Percentiles rank a stretch among this genome's conserved stretches.
These are phyloP conservation scores for Lycodopsis pacificus DNA, from an alignment of 2,797 vertebrate species.

Conservation along the genomic window DNA sequence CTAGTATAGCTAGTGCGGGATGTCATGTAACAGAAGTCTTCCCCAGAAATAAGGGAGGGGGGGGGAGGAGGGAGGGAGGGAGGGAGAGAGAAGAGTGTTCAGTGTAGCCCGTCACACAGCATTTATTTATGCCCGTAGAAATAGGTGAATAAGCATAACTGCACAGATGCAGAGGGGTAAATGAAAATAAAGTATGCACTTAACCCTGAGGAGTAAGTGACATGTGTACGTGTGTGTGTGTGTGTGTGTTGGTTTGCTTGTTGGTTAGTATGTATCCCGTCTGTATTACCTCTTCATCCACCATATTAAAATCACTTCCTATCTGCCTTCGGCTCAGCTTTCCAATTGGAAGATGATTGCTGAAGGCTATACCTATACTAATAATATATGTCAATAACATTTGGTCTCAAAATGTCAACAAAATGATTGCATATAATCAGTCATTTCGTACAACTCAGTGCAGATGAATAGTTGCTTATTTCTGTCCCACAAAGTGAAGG, in stretches of 20 bases:
- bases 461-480: background rate
- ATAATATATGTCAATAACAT: background rate
- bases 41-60: background rate
- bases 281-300: background rate
- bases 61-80: background rate
- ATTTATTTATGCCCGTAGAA: background rate
- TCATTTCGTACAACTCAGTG: background rate
- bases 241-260: background rate
- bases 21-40: conserved; percentile 45
- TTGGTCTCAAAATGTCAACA: conserved; percentile 1
- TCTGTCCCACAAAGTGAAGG: background rate
- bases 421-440: background rate
- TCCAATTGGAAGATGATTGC: background rate
- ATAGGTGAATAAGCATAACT: background rate
- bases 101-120: background rate
- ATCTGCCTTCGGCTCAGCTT: background rate
- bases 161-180: background rate
- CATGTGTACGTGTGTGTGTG: background rate
- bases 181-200: background rate
- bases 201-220: conserved; percentile 4
- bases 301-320: conserved; percentile 16
- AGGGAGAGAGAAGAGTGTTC: background rate
- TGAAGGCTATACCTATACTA: background rate
- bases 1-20: conserved; percentile 21
- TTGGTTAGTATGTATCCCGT: conserved; percentile 20